Evolutionary conservation across 2,797 vertebrate species (phyloP).

Genomic region (Acanthis flammea): DNA sequence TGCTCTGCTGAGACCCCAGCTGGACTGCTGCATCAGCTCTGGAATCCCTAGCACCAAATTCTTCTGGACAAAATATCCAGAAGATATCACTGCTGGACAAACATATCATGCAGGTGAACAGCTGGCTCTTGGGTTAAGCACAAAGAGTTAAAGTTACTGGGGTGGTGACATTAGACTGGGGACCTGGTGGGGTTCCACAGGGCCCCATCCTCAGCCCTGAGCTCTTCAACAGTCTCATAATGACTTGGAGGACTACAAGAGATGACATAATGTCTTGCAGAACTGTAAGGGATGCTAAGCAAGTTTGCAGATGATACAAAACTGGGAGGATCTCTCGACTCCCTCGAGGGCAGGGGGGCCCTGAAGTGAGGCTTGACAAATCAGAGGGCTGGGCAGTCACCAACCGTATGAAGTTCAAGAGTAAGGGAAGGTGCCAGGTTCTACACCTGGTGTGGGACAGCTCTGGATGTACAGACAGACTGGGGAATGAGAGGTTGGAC

Average conservation of each 20-base stretch:
- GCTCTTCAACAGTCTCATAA: background rate
- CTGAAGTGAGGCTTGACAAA: background rate
- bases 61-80: background rate
- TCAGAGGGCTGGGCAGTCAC: background rate
- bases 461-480: background rate
- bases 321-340: background rate
- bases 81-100: background rate
- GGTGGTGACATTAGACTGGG: background rate
- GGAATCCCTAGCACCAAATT: background rate
- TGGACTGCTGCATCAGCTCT: background rate
- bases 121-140: background rate
- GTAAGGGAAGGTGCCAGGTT: accelerated
- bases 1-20: background rate
- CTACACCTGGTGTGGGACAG: accelerated
- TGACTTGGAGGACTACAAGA: background rate
- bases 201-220: background rate
- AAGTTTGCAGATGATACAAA: background rate
- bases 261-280: background rate
- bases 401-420: background rate
- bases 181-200: too few species aligned
- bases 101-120: background rate
- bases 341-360: too few species aligned
- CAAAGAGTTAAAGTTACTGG: background rate
- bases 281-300: too few species aligned
- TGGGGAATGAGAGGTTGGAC: background rate